Base-by-base conservation (phyloP, 1,140 invertebrate genomes). In the Microvelia longipes region DNA sequence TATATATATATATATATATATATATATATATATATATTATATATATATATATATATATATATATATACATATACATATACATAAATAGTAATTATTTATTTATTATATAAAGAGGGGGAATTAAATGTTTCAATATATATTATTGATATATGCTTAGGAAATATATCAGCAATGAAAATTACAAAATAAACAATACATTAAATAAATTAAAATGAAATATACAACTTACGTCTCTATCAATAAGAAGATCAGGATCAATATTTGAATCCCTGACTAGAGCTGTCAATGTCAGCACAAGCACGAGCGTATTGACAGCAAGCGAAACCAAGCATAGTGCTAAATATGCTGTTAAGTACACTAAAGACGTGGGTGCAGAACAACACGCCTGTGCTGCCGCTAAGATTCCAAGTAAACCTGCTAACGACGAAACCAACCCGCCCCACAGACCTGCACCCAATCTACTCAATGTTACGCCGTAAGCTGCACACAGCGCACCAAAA, bases 381-480 rank as follows among this genome's bases (percentile, higher is more conserved):
- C 84, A 86, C 72, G 82, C 81, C 70, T 82, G 83, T 62, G 85
- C 82, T 29, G 84, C 82, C 60, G 84, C 83, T 2, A 85, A 74
- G 25, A 85, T 78, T 0, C 84, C 85, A 1, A 83, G 78, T 0
- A 84, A 80, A 1, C 84, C 85, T 2, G 82, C 80, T 5, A 81
- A 78, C 28, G 84, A 81, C 15, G 84, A 83, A 30, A 84, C 76
- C 68, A 83, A 82, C 14, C 85, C 85, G 65, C 84, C 82, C 85
- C 85, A 86, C 69, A 86, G 78, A 0, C 85, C 85, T 0, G 82
- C 83, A 1, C 84, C 84, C 60, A 84, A 83, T 72, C 82, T 74
- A n/a, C 83, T 79, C 75, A 86, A 77, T 60, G 82, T 81, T 2
- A 83, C 80, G 25, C 81, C 82, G 76, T 85, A 82, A 67, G 83